Percentiles rank a stretch among this genome's conserved stretches.
These are phyloP conservation scores for Gymnosoma rotundatum DNA, from an alignment of 2,888 invertebrate genomes.

Conservation along the genomic window DNA sequence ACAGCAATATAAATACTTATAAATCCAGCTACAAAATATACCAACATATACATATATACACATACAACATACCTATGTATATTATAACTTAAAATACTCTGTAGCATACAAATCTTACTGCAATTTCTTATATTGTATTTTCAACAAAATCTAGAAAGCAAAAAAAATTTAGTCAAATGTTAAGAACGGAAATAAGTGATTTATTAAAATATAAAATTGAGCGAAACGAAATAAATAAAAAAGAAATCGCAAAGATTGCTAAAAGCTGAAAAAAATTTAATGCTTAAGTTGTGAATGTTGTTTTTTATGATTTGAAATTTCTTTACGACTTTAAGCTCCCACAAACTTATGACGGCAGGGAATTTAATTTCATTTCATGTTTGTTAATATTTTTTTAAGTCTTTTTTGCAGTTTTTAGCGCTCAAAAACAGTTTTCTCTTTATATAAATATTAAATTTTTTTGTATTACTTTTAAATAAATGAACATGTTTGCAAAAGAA, in stretches of 20 bases:
- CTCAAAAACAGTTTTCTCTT: constrained; percentile 46
- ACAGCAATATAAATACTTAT: constrained; percentile 16
- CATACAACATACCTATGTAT: no score
- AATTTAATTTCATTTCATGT: constrained; percentile 9
- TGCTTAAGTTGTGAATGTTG: constrained; percentile 38
- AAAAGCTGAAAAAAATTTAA: not conserved
- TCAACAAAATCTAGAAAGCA: not conserved
- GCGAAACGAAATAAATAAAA: not conserved
- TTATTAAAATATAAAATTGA: constrained; percentile 56
- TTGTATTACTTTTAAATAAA: not conserved
- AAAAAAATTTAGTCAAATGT: constrained; percentile 20
- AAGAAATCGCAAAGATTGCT: not conserved
- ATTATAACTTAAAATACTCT: not conserved
- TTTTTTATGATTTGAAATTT: constrained; percentile 36
- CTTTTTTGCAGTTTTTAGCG: constrained; percentile 18
- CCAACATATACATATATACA: not conserved
- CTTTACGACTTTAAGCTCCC: constrained; percentile 13
- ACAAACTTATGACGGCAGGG: constrained; percentile 15
- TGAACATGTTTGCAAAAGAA: constrained; percentile 14
- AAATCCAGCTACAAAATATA: constrained; percentile 4
- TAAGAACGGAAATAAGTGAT: constrained; percentile 66
- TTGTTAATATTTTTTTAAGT: constrained; percentile 14
- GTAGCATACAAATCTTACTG: constrained; percentile 10
- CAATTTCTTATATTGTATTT: constrained; percentile 23
- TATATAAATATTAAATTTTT: constrained; percentile 37